Evolutionary conservation across 2,113 vertebrate genomes (phyloP), one percentile per base, ranked within the genome.

Genomic region (Ictidomys tridecemlineatus): DNA sequence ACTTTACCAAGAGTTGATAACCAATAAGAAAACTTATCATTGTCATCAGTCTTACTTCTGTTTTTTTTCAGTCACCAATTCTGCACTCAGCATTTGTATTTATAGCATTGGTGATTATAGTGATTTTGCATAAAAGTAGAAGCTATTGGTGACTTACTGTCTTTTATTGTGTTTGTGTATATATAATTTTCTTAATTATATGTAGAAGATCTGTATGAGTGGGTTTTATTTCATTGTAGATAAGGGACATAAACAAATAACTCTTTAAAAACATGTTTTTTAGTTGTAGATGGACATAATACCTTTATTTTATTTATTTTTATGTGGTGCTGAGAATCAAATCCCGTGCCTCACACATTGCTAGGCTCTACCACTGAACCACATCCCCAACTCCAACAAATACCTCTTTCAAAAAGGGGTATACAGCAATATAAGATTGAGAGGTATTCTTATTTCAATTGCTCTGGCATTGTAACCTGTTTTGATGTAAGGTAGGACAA

Each of bases 71-170:
- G 42, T 93, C 70, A 89, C 39, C 70, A 42, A 5, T 42, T 89
- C 72, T 91, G 18, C 32, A 80, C 83, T 89, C 61, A 77, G 26
- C 72, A 85, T 85, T 89, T 58, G 8, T 93, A 42, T 89, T 13
- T 72, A 32, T 89, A 89, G 79, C 65, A 72, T 89, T 87, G 37
- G 45, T 95, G 82, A 73, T 89, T 53, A 89, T 17, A 51, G n/a
- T 93, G 70, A 70, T 72, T 89, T 70, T 79, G 4, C 42, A 30
- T 72, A 53, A n/a, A 34, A 26, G 24, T 93, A 39, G 24, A 72
- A 80, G 73, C 53, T 28, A 85, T 91, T 87, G 34, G 67, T 11
- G 78, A 30, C 22, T 53, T 67, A 78, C 58, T 79, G 11, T 61
- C 58, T 24, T 61, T 65, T 85, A 53, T 42, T 63, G 12, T 89